Percentiles rank a stretch among this genome's conserved stretches.
phyloP scores from a whole-genome alignment of 2,888 invertebrate genomes.

The Pedicia rivosa region DNA sequence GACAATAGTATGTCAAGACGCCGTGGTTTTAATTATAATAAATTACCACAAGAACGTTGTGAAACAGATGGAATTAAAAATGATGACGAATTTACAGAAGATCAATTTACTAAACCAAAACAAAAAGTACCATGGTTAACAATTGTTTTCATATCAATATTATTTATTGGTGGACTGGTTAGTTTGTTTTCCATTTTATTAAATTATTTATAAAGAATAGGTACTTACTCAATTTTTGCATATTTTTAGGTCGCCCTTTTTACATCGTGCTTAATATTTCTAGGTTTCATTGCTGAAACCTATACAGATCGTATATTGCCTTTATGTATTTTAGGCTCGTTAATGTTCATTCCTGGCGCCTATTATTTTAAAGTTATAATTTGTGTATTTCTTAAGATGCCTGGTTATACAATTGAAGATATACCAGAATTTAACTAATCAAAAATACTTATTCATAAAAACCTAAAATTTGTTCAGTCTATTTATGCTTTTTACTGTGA shows the following conservation, averaged over 20 bases:
- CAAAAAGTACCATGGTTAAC: constrained; percentile 1
- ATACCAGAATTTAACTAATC: constrained; percentile 1
- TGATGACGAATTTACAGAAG: background rate
- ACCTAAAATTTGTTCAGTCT: no score
- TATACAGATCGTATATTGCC: constrained; percentile 1
- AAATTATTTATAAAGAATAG: background rate
- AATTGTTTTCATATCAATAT: constrained; percentile 1
- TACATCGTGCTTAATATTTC: background rate
- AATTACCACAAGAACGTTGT: background rate
- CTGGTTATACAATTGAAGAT: constrained; percentile 1
- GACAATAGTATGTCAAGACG: constrained; percentile 2
- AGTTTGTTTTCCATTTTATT: background rate
- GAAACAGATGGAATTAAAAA: background rate
- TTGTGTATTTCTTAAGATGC: background rate
- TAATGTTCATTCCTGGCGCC: constrained; percentile 2
- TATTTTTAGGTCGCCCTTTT: background rate
- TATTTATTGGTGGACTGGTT: constrained; percentile 5
- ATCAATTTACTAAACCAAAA: constrained; percentile 2
- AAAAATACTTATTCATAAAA: background rate
- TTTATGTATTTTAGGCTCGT: background rate
- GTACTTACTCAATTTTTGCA: background rate
- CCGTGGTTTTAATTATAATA: background rate
- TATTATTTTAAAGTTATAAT: constrained; percentile 1
- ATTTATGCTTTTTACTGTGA: no score
- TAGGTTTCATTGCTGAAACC: background rate